Evolutionary conservation across 2,888 invertebrate genomes (phyloP).

Genomic region (Smittia aterrima): DNA sequence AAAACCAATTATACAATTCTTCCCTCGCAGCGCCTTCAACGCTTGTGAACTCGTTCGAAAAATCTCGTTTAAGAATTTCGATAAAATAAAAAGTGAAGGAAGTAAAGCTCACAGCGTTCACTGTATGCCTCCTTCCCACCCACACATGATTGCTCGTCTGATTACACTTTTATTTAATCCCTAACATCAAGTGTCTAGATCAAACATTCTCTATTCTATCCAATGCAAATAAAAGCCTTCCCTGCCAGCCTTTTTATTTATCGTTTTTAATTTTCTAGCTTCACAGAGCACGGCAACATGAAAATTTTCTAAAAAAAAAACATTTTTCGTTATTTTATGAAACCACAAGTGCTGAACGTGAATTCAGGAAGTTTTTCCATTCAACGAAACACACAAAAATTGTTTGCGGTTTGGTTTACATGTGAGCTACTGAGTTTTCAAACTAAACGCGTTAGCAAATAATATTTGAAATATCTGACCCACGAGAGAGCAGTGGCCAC

Average conservation of each 20-base stretch:
- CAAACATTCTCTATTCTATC: neutral
- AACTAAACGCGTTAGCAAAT: too few relatives aligned
- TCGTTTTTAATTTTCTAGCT: constrained; percentile 28
- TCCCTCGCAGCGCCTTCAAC: too few relatives aligned
- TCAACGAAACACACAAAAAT: neutral
- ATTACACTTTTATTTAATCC: neutral
- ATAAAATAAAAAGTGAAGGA: too few relatives aligned
- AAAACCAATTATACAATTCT: too few relatives aligned
- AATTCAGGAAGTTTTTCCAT: neutral
- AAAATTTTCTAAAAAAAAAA: neutral
- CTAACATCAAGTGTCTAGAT: neutral
- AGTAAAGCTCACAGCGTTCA: too few relatives aligned
- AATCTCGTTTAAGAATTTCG: too few relatives aligned
- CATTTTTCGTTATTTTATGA: neutral
- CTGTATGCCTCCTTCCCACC: too few relatives aligned
- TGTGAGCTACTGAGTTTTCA: neutral
- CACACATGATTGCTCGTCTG: too few relatives aligned
- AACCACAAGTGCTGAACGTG: constrained; percentile 6
- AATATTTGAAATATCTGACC: too few relatives aligned
- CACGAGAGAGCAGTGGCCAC: too few relatives aligned
- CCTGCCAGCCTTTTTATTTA: constrained; percentile 17
- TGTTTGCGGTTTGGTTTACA: neutral
- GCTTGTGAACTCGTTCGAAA: too few relatives aligned
- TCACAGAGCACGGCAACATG: neutral
- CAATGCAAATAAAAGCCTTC: neutral